Evolutionary conservation across 2,797 vertebrate species (phyloP).

Genomic region (Perodicticus potto): DNA sequence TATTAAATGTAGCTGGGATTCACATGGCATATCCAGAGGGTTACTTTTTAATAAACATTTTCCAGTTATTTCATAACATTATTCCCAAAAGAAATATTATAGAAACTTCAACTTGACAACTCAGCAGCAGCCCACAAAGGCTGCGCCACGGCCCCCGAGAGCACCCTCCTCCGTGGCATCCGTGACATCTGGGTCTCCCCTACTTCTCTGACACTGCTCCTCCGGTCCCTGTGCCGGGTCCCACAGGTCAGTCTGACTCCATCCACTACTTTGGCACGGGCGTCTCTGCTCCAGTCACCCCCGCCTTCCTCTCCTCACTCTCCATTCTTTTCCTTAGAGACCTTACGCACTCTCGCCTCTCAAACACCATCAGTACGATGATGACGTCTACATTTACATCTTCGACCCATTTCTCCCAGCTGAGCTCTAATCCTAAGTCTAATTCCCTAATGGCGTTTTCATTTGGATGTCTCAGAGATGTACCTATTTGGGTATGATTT

Average conservation of each 20-base stretch:
- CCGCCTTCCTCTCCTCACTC: neutral
- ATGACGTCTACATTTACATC: neutral
- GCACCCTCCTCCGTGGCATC: neutral
- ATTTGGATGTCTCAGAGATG: neutral
- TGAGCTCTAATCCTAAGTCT: neutral
- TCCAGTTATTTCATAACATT: slow-evolving; percentile 1
- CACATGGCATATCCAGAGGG: slow-evolving; percentile 4
- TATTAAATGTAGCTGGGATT: slow-evolving; percentile 28
- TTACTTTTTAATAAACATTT: neutral
- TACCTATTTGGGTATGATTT: neutral
- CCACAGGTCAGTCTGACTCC: neutral
- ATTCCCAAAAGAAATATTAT: slow-evolving; percentile 12
- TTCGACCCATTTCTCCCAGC: neutral
- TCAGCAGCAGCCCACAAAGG: neutral
- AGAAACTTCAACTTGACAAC: neutral
- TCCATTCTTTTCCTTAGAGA: neutral
- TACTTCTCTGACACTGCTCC: neutral
- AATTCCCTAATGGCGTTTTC: neutral
- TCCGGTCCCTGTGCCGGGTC: neutral
- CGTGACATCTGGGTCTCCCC: neutral
- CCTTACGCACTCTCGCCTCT: neutral
- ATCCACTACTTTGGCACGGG: neutral
- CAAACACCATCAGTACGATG: neutral
- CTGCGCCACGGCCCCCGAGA: accelerated
- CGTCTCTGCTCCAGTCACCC: neutral